Conservation (phyloP, 1,140 invertebrate genomes). For the Calephelis virginiensis region DNA sequence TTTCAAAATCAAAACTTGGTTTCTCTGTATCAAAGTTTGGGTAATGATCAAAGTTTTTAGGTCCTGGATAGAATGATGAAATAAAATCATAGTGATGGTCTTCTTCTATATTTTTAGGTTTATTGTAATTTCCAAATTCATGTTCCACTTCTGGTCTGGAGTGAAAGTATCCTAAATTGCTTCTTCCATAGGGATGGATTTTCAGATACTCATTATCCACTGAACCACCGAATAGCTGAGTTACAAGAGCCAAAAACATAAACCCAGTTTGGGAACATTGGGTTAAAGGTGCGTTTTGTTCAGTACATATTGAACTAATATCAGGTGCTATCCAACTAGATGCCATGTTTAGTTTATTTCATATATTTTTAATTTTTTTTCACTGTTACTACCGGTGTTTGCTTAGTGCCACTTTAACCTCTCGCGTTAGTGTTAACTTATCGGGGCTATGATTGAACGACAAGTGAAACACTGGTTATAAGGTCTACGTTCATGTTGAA, state of each 20-base stretch:
- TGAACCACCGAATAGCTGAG: constrained; percentile 79
- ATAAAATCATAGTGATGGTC: constrained; percentile 8
- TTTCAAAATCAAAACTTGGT: constrained; percentile 38
- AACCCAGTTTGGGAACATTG: constrained; percentile 79
- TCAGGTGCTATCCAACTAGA: constrained; percentile 78
- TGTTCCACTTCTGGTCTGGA: background rate
- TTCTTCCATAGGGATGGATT: constrained; percentile 35
- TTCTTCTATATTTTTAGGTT: background rate
- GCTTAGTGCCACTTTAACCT: background rate
- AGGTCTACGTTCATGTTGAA: background rate
- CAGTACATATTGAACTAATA: constrained; percentile 74
- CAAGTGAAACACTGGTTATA: background rate
- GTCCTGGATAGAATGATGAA: background rate
- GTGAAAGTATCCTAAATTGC: constrained; percentile 15
- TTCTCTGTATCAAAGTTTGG: constrained; percentile 20
- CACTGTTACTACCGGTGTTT: background rate
- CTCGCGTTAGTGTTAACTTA: background rate
- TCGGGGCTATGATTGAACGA: background rate
- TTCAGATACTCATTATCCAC: constrained; percentile 41
- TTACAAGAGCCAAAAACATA: constrained; percentile 79
- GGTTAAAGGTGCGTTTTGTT: constrained; percentile 72
- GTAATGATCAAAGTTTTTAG: constrained; percentile 9
- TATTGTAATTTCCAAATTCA: constrained; percentile 4
- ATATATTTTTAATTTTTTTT: background rate
- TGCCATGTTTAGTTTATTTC: constrained; percentile 18